These are phyloP conservation scores for Nyctalus aviator DNA, from an alignment of 2,797 vertebrate genomes.

Conservation along the genomic window DNA sequence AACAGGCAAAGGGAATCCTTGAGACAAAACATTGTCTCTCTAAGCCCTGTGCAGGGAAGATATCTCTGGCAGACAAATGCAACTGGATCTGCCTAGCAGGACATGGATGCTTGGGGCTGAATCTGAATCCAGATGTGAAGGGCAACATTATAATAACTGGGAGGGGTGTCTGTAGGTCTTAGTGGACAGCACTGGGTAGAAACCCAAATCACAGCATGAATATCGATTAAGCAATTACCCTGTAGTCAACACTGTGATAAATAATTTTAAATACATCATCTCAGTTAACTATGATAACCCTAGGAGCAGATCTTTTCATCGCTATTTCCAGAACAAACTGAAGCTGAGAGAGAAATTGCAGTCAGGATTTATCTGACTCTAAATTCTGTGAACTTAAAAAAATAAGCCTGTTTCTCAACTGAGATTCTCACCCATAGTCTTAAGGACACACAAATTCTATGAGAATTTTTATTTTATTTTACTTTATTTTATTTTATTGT, in stretches of 20 bases:
- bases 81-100: not conserved
- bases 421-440: not conserved
- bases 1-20: not conserved
- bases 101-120: not conserved
- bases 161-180: not conserved
- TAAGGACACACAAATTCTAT: not conserved
- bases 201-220: slow-evolving; percentile 40
- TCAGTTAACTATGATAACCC: slow-evolving; percentile 39
- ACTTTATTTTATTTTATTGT: too few species aligned
- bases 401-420: not conserved
- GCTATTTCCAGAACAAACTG: slow-evolving; percentile 21
- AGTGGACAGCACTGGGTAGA: not conserved
- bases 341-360: not conserved
- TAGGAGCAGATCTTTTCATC: not conserved
- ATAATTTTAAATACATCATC: slow-evolving; percentile 60
- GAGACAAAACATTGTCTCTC: not conserved
- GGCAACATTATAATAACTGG: not conserved
- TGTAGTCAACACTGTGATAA: slow-evolving; percentile 34
- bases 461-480: not conserved
- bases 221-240: slow-evolving; percentile 43
- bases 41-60: not conserved
- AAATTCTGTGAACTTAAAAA: slow-evolving; percentile 41
- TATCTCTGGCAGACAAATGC: not conserved
- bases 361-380: not conserved
- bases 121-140: not conserved